phyloP scores from a whole-genome alignment of 37 sponge, comb jelly and placozoan genomes.

The Corticium candelabrum region DNA sequence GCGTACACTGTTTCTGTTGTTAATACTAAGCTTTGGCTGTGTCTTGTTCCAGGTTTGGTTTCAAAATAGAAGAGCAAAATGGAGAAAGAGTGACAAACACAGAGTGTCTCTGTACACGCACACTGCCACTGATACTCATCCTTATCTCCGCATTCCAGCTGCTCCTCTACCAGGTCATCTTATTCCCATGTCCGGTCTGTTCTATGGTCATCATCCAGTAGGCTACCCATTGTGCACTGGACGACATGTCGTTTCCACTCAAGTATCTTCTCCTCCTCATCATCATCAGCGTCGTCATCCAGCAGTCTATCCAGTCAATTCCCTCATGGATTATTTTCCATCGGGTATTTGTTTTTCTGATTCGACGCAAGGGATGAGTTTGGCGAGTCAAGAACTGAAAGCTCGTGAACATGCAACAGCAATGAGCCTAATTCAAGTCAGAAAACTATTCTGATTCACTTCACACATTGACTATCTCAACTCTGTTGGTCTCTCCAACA shows the following conservation, averaged over 20 bases:
- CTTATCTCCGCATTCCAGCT: neutral
- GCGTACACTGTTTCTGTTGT: neutral
- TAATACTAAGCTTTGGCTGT: constrained; percentile 1
- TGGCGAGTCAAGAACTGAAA: neutral
- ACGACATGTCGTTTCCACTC: neutral
- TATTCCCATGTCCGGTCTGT: neutral
- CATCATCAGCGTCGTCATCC: too few relatives aligned
- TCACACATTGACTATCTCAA: too few relatives aligned
- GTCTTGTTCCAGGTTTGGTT: constrained; percentile 69
- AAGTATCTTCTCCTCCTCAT: neutral
- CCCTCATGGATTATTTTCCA: neutral
- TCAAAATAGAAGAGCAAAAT: constrained; percentile 86
- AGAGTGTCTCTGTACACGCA: too few relatives aligned
- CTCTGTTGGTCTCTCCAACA: too few relatives aligned
- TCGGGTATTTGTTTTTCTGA: neutral
- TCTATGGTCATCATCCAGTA: neutral
- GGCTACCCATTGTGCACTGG: neutral
- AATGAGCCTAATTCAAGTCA: neutral
- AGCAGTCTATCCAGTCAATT: neutral
- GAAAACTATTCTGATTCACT: neutral
- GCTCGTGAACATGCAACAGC: neutral
- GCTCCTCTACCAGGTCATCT: neutral
- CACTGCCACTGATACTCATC: neutral
- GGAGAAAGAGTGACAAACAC: constrained; percentile 69
- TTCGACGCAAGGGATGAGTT: neutral